Base-by-base conservation (phyloP, 2,888 invertebrate species). In the Callinectes sapidus region DNA sequence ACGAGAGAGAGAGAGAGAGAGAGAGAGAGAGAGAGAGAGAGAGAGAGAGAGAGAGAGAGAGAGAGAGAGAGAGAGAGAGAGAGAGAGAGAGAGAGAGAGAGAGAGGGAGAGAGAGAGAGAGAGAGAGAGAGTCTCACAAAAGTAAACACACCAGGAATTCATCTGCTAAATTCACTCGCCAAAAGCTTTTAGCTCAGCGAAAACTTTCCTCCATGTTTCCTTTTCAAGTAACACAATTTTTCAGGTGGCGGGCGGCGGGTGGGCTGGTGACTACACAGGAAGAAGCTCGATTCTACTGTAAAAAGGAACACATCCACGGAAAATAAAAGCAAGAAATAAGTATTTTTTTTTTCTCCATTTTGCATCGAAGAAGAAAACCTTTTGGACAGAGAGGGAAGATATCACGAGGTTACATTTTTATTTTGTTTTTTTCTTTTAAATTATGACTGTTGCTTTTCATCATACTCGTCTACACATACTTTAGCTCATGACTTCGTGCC, bases 111-210 rank as follows among this genome's bases (percentile, higher is more conserved):
- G 42, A 87, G 42, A 87, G 54, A 54, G 42, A 87, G 42, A 87
- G 54, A 87, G 42, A 54, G 54, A 87, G 54, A 54, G 42, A 87
- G 87, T 32, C 86, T 23, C 28, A 90, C 90, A 90, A 90, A 86
- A n/a, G 90, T 90, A 90, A 90, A 90, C 86, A 90, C 85, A 90
- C 90, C 86, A 90, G 90, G 90, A 90, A 86, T 90, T 90, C 90
- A 90, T 90, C 86, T 86, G 90, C 61, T 61, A 90, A 90, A 90
- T 90, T 90, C 90, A 86, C 61, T 61, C 86, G 86, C 86, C 42
- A 86, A 90, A 90, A 90, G 77, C 90, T 90, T 90, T 90, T 90
- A 90, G 48, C 90, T 90, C 77, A 48, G 32, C 42, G 90, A 90
- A 89, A 89, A 89, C 89, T 89, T 89, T 89, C 89, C 18, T 32